Percentiles rank a stretch among this genome's conserved stretches.
Evolutionary conservation across 2,113 vertebrate species (phyloP).

Genomic region (Castor canadensis): DNA sequence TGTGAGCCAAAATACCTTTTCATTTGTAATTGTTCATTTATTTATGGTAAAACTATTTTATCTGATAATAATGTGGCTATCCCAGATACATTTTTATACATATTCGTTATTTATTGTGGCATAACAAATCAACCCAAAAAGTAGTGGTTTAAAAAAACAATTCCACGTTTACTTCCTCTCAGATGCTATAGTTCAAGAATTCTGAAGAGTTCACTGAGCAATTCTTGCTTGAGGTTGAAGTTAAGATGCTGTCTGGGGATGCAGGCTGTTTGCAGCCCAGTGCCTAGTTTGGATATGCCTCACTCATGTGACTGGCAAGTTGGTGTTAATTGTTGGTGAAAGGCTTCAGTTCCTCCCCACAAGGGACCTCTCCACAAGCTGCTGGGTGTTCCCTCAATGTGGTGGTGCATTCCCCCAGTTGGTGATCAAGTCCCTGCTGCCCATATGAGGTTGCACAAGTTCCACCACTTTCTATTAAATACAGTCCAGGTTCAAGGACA

Average conservation of each 20-base stretch:
- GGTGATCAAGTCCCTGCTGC: background rate
- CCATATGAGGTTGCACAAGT: background rate
- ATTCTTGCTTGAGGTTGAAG: background rate
- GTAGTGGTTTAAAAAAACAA: background rate
- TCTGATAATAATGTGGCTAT: background rate
- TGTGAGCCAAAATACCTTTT: background rate
- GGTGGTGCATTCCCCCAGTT: background rate
- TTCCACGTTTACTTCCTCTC: background rate
- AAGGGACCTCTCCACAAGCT: background rate
- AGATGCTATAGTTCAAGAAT: background rate
- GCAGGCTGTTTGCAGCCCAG: background rate
- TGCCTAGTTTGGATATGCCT: background rate
- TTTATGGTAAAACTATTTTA: background rate
- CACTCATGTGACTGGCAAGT: background rate
- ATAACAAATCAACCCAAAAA: background rate
- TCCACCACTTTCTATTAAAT: background rate
- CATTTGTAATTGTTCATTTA: background rate
- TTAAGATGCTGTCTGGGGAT: background rate
- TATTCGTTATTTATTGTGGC: background rate
- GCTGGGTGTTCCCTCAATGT: background rate
- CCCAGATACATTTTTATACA: background rate
- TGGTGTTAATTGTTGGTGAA: background rate
- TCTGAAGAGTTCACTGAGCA: background rate
- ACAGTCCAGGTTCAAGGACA: background rate
- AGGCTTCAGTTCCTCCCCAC: background rate